Percentiles rank a stretch among this genome's conserved stretches.
Conservation (phyloP, 1,140 invertebrate species). For the Temnothorax nylanderi region DNA sequence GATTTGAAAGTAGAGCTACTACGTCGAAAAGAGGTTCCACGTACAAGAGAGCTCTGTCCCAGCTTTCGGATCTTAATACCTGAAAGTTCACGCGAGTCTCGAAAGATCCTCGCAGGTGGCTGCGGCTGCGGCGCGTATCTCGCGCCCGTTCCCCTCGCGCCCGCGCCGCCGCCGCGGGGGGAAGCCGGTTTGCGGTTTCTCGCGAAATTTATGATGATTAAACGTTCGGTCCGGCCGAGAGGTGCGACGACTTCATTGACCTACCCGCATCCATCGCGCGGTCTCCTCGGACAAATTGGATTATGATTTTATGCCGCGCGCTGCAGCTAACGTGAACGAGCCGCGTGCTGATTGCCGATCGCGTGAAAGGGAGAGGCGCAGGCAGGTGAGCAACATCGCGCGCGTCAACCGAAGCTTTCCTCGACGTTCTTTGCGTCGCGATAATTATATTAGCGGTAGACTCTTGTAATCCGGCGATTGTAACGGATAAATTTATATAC, state of each 20-base stretch:
- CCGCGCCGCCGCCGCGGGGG: constrained; percentile 16
- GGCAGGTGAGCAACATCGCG: not conserved
- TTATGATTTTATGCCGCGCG: constrained; percentile 82
- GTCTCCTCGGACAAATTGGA: constrained; percentile 81
- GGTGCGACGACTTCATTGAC: constrained; percentile 82
- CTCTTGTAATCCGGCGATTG: not conserved
- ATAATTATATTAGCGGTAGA: constrained; percentile 24
- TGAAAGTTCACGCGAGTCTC: not conserved
- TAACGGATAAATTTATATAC: constrained; percentile 8
- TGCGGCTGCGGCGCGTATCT: constrained; percentile 1
- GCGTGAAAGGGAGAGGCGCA: not conserved
- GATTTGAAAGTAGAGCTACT: not conserved
- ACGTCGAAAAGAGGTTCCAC: not conserved
- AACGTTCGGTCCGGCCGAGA: constrained; percentile 77
- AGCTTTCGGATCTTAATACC: constrained; percentile 9
- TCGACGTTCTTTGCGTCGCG: not conserved
- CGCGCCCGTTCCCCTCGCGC: constrained; percentile 6
- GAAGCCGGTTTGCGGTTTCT: constrained; percentile 82
- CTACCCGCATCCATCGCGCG: constrained; percentile 77
- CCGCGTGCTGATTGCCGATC: constrained; percentile 67
- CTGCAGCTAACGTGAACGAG: constrained; percentile 66
- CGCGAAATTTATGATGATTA: constrained; percentile 85
- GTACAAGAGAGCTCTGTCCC: not conserved
- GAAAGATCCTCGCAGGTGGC: constrained; percentile 43
- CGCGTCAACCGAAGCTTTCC: constrained; percentile 22